These are phyloP conservation scores for Sparus aurata DNA, from an alignment of 2,797 vertebrate genomes.

Conservation along the genomic window DNA sequence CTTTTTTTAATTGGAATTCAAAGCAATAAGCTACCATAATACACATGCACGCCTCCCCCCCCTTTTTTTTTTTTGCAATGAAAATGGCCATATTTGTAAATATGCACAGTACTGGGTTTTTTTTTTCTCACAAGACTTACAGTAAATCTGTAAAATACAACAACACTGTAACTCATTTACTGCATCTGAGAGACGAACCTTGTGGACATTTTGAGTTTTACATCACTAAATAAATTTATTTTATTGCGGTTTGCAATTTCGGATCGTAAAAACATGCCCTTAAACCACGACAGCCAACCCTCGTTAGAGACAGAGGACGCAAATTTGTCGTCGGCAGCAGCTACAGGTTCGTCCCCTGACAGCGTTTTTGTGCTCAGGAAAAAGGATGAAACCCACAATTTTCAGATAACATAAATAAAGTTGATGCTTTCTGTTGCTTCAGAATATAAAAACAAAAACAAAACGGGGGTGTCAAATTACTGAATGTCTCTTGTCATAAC, in stretches of 20 bases:
- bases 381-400: background rate
- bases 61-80: slow-evolving; percentile 30
- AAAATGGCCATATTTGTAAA: slow-evolving; percentile 62
- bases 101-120: slow-evolving; percentile 29
- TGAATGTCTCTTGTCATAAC: background rate
- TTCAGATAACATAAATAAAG: slow-evolving; percentile 6
- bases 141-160: slow-evolving; percentile 49
- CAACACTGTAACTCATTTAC: slow-evolving; percentile 37
- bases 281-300: background rate
- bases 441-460: background rate
- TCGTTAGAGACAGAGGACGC: background rate
- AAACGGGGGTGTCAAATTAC: background rate
- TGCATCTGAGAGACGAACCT: slow-evolving; percentile 22
- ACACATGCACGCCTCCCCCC: slow-evolving; percentile 47
- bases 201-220: slow-evolving; percentile 33
- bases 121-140: background rate
- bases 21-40: slow-evolving; percentile 68
- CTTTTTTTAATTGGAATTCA: slow-evolving; percentile 77
- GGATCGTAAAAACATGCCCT: slow-evolving; percentile 17
- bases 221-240: slow-evolving; percentile 16
- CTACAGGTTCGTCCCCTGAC: slow-evolving; percentile 2
- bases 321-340: background rate
- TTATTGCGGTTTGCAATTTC: slow-evolving; percentile 15
- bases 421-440: background rate
- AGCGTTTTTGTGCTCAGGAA: background rate